These are phyloP conservation scores for Diabrotica virgifera DNA, from an alignment of 1,140 invertebrate species.

Conservation along the genomic window DNA sequence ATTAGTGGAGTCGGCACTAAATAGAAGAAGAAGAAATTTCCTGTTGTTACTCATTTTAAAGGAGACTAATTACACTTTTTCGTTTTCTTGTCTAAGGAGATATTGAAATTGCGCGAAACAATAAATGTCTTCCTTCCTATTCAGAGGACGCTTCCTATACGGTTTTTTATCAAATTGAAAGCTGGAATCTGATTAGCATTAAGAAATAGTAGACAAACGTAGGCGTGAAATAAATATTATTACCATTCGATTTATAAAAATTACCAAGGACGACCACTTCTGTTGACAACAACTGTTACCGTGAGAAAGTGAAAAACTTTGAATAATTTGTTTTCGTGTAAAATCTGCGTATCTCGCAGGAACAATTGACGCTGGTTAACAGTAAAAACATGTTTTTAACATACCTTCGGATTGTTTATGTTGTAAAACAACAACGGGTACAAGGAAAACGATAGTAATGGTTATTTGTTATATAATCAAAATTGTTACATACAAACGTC, in stretches of 20 bases:
- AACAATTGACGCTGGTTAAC: not conserved
- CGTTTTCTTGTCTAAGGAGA: too few species aligned
- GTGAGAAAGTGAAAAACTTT: not conserved
- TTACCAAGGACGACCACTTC: not conserved
- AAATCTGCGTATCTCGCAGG: not conserved
- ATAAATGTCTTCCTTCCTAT: too few species aligned
- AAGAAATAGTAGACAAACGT: not conserved
- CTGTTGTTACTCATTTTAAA: too few species aligned
- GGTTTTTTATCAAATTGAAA: not conserved
- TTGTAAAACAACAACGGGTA: too few species aligned
- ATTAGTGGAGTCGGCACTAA: too few species aligned
- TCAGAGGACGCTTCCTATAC: too few species aligned
- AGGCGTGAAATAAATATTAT: not conserved
- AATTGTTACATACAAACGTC: too few species aligned
- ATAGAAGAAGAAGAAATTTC: too few species aligned
- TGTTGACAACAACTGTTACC: not conserved
- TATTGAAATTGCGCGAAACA: too few species aligned
- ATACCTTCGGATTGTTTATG: not conserved
- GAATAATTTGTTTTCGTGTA: not conserved
- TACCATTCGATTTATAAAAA: not conserved
- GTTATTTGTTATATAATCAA: too few species aligned
- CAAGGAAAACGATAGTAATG: too few species aligned
- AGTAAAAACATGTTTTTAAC: slow-evolving; percentile 1
- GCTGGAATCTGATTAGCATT: not conserved
- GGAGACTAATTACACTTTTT: too few species aligned